Base-by-base conservation (phyloP, 1,140 invertebrate genomes). In the Telenomus remus region DNA sequence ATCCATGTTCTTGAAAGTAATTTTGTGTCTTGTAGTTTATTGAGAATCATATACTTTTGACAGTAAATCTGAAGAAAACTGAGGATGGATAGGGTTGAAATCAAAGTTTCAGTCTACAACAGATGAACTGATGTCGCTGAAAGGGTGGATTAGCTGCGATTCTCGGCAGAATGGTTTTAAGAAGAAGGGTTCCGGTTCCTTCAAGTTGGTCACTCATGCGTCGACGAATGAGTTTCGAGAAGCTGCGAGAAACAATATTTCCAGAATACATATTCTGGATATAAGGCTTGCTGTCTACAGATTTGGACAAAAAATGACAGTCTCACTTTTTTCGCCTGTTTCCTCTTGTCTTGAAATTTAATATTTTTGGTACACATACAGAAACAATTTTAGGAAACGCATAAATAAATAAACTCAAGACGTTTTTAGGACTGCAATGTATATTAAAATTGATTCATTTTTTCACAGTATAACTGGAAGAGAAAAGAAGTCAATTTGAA, bases 241-340 rank as follows among this genome's bases (percentile, higher is more conserved):
- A 16, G 12, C 44, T 48, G 43, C 46, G 12, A n/a, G 44, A 11
- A 56, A 56, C 33, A 34, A 27, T n/a, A 19, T 56, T 71, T 71
- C 13, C 44, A 46, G 43, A 56, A 63, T 46, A 46, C n/a, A n/a
- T n/a, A n/a, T n/a, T n/a, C 12, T 19, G 19, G 0, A 5, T 53
- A 59, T 47, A 71, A 71, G 57, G 46, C 51, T 53, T 57, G n/a
- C 53, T 39, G 39, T 64, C 15, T 33, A 12, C 6, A 16, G 68
- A 71, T 71, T 61, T 64, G 57, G 42, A 33, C 9, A 16, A 34
- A 48, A 72, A 63, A 60, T 65, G 60, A 59, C 54, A 48, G 53
- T 59, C 43, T 54, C 54, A 15, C 59, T 71, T 64, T 72, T 72
- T 65, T n/a, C n/a, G n/a, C n/a, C n/a, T n/a, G n/a, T n/a, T n/a